Evolutionary conservation across 2,113 vertebrate species (phyloP).

Genomic region (Morone saxatilis): DNA sequence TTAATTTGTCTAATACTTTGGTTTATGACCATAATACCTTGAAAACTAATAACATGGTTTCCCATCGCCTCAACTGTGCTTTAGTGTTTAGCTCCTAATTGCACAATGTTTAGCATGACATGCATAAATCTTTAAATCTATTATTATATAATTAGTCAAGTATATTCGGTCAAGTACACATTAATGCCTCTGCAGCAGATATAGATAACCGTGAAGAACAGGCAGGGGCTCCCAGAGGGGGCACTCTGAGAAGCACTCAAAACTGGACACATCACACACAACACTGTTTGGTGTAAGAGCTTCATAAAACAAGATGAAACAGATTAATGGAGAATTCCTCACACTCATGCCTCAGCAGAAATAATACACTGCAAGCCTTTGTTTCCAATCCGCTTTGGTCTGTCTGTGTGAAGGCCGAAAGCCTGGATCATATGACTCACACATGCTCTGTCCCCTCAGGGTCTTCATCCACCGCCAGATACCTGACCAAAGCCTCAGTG

Average conservation of each 20-base stretch:
- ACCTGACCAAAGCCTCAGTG: constrained; percentile 60
- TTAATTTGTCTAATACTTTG: too few relatives aligned
- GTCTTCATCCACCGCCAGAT: constrained; percentile 51
- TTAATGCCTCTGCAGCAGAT: constrained; percentile 29
- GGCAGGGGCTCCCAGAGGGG: constrained; percentile 43
- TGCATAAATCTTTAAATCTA: too few relatives aligned
- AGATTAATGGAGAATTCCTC: constrained; percentile 65
- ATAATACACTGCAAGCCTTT: constrained; percentile 61
- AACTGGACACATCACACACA: constrained; percentile 4
- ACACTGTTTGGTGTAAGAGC: constrained; percentile 28
- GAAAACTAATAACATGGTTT: not conserved
- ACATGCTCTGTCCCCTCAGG: constrained; percentile 62
- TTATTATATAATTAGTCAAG: too few relatives aligned
- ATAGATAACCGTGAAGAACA: constrained; percentile 40
- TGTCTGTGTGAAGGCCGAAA: constrained; percentile 44
- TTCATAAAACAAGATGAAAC: constrained; percentile 55
- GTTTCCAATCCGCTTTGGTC: constrained; percentile 67
- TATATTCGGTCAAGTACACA: constrained; percentile 22
- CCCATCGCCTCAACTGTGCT: not conserved
- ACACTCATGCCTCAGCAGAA: constrained; percentile 48
- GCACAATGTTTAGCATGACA: not conserved
- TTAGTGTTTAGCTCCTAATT: not conserved
- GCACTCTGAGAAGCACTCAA: constrained; percentile 43
- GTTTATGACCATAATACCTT: too few relatives aligned
- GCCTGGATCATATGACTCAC: constrained; percentile 72